Percentiles rank a stretch among this genome's conserved stretches.
phyloP scores from a whole-genome alignment of 2,888 invertebrate genomes.

The Standfussiana lucernea region DNA sequence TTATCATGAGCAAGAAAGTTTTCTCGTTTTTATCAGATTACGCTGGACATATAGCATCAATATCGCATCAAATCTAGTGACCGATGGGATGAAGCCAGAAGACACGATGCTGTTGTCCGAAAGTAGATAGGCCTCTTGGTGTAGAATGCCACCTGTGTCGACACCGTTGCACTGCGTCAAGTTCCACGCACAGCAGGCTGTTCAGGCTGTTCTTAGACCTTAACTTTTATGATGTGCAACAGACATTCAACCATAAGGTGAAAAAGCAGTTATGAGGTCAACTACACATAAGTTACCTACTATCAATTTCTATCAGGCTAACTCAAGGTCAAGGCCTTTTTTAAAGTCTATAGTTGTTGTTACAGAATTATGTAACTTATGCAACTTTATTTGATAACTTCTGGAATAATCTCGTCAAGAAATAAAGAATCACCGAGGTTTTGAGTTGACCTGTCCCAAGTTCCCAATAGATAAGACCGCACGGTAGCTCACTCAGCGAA shows the following conservation, averaged over 20 bases:
- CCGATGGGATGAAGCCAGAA: too few relatives aligned
- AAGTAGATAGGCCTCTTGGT: background rate
- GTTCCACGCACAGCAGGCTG: background rate
- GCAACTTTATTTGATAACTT: background rate
- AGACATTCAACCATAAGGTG: background rate
- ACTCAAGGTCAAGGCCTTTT: background rate
- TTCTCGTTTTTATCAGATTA: background rate
- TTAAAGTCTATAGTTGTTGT: background rate
- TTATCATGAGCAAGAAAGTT: background rate
- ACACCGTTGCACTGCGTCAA: background rate
- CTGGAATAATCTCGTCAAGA: background rate
- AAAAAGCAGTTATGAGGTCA: background rate
- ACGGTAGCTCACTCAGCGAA: background rate
- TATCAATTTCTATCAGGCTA: slow-evolving; percentile 5
- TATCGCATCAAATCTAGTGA: too few relatives aligned
- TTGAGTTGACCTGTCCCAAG: slow-evolving; percentile 8
- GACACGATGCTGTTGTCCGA: background rate
- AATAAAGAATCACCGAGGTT: background rate
- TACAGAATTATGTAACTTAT: slow-evolving; percentile 5
- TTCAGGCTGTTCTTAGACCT: too few relatives aligned
- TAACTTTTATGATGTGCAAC: background rate
- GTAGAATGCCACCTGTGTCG: background rate
- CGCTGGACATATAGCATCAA: background rate
- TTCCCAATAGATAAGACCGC: background rate
- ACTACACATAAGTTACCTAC: background rate